A percentile compares a stretch with the other conserved stretches of the same genome.
Conservation (phyloP, 2,888 invertebrate genomes). For the Callinectes sapidus region DNA sequence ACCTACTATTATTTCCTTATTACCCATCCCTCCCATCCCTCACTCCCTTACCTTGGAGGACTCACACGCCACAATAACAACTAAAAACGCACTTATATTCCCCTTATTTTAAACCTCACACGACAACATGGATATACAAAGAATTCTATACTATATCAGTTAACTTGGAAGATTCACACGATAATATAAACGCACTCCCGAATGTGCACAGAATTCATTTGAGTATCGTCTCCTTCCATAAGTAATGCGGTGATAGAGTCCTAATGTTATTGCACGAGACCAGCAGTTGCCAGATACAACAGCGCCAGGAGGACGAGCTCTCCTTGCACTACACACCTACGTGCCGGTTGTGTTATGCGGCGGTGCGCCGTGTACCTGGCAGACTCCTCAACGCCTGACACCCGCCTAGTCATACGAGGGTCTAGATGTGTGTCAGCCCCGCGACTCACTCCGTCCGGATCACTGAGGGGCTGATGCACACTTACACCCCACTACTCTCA, state of each 20-base stretch:
- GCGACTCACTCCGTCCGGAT: constrained; percentile 16
- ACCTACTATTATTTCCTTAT: not conserved
- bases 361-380: constrained; percentile 12
- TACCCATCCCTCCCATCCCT: not conserved
- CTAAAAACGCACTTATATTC: not conserved
- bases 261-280: not conserved
- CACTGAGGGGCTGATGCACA: not conserved
- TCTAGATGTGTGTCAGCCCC: constrained; percentile 4
- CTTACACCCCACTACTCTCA: constrained; percentile 15
- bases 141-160: too few species aligned
- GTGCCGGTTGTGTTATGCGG: not conserved
- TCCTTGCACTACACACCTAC: not conserved
- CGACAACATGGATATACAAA: not conserved
- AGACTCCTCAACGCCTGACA: not conserved
- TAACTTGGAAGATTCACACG: not conserved
- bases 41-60: not conserved
- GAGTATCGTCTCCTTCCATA: not conserved
- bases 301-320: not conserved
- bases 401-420: constrained; percentile 26
- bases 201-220: not conserved
- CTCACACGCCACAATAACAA: not conserved
- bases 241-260: constrained; percentile 14
- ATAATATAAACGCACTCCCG: not conserved
- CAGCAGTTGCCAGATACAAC: not conserved
- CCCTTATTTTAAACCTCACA: not conserved